These are phyloP conservation scores for Eublepharis macularius DNA, from an alignment of 2,113 vertebrate genomes.

Conservation along the genomic window DNA sequence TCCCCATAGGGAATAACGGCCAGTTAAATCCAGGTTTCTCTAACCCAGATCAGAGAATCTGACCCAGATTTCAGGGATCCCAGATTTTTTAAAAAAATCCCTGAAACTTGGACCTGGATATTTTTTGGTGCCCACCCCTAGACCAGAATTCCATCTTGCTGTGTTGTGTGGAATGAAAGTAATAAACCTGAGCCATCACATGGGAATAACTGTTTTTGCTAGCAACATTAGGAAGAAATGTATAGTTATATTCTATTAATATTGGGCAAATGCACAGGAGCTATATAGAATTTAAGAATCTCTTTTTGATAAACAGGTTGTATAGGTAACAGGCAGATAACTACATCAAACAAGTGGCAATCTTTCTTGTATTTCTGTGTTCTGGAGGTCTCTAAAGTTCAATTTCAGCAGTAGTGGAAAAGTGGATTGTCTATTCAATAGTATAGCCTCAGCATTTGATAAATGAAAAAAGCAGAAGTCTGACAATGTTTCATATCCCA, in stretches of 20 bases:
- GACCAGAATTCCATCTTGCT: background rate
- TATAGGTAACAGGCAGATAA: background rate
- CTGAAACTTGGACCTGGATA: background rate
- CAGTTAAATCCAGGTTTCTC: too few species aligned
- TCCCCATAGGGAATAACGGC: too few species aligned
- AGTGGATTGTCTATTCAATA: conserved; percentile 4
- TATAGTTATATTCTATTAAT: background rate
- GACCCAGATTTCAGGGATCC: too few species aligned
- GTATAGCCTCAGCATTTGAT: background rate
- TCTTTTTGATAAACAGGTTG: background rate
- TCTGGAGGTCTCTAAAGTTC: background rate
- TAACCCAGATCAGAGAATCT: too few species aligned
- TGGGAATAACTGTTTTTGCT: background rate
- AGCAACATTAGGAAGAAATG: background rate
- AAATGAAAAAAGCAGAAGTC: background rate
- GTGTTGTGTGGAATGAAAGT: background rate
- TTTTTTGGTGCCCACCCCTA: background rate
- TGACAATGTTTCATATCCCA: background rate
- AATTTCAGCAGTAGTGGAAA: conserved; percentile 14
- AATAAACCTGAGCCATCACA: background rate
- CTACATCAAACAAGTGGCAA: conserved; percentile 2
- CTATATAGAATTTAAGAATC: background rate
- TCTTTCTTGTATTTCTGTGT: background rate
- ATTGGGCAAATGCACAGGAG: conserved; percentile 15
- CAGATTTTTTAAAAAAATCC: too few species aligned